A percentile compares a stretch with the other conserved stretches of the same genome.
Evolutionary conservation across 2,113 vertebrate genomes (phyloP).

Genomic region (Glaucomys volans): DNA sequence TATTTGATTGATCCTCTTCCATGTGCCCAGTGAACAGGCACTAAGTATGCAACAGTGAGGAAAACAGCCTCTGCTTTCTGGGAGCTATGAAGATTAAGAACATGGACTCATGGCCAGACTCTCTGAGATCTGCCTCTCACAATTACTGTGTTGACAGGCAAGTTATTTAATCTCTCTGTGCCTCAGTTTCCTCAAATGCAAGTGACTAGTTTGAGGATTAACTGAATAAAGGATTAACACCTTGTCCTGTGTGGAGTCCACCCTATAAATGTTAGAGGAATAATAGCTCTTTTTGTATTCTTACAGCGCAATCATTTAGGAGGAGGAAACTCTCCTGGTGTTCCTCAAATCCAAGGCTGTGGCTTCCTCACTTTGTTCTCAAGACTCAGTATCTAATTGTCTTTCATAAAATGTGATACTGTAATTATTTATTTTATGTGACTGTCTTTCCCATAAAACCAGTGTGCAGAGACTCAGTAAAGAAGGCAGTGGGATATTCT

Average conservation of each 20-base stretch:
- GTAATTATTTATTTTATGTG: slow-evolving; percentile 5
- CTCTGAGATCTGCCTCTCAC: background rate
- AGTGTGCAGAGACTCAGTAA: background rate
- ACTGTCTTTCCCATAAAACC: background rate
- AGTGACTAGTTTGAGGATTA: background rate
- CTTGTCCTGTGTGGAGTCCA: background rate
- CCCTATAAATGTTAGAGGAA: background rate
- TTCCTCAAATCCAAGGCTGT: background rate
- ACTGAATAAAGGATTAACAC: background rate
- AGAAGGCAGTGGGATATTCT: background rate
- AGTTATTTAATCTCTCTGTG: background rate
- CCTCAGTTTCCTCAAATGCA: background rate
- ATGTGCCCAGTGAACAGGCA: background rate
- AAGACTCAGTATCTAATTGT: background rate
- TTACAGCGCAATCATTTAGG: background rate
- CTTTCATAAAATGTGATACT: background rate
- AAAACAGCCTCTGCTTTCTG: background rate
- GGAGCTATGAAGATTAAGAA: background rate
- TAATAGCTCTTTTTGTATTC: background rate
- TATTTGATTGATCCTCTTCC: background rate
- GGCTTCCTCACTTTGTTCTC: background rate
- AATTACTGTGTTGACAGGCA: background rate
- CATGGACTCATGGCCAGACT: background rate
- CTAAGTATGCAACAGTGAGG: no score
- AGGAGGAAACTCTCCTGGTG: background rate